Base-by-base conservation (phyloP, 2,888 invertebrate genomes). In the Alviniconcha strummeri region DNA sequence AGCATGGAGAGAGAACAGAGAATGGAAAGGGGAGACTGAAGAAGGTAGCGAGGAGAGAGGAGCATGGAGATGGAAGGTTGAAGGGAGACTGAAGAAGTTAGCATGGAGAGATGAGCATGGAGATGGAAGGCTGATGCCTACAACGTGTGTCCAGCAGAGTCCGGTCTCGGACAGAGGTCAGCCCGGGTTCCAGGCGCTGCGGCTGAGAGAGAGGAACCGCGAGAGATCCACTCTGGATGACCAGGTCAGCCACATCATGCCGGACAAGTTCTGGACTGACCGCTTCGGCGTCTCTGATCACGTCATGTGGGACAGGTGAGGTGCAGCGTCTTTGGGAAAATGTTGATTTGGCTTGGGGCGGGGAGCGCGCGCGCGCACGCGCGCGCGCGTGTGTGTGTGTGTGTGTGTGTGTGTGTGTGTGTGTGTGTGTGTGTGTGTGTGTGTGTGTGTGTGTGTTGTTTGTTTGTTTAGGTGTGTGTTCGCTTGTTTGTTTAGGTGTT, bases 241-340 rank as follows among this genome's bases (percentile, higher is more conserved):
- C 19, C 72, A 82, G 55, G 67, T 76, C 60, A 55, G 82, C 19
- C 17, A 55, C 15, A 11, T 84, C 13, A 76, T 83, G 81, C 83
- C 85, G 11, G 81, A 78, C 1, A 64, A 81, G 55, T 85, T 75
- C 78, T 85, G 85, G 85, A 75, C 56, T 9, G 81, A 85, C 57
- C 69, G 77, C 11, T 85, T 80, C 36, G 69, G 54, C 4, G 52
- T 19, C 3, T n/a, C 36, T 11, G 78, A 78, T 64, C 19, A 78
- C 64, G 78, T 78, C 52, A 13, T 52, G 17, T 78, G 78, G 78
- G 78, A 64, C 5, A 64, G 78, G 78, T 78, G 17, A 71, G 71
- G n/a, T 19, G n/a, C 19, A 6, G n/a, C 5, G n/a, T 9, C 9
- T n/a, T 71, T 71, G n/a, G 19, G 19, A 15, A n/a, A 5, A 19